A percentile compares a stretch with the other conserved stretches of the same genome.
These are phyloP conservation scores for Ectemnius lituratus DNA, from an alignment of 2,888 invertebrate genomes.

Conservation along the genomic window DNA sequence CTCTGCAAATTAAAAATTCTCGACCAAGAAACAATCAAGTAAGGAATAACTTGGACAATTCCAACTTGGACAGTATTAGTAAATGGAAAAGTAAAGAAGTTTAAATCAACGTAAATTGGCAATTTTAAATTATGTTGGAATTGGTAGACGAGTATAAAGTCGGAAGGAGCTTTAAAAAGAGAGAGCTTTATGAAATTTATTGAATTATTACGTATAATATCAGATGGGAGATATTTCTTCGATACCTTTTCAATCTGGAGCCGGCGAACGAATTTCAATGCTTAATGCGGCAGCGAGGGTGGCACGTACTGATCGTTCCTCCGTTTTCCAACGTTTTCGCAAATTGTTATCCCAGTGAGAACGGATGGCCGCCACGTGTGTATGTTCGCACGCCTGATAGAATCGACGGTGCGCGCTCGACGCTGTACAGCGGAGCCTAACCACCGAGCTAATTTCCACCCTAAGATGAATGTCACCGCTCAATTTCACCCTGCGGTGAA, in stretches of 20 bases:
- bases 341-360: conserved; percentile 35
- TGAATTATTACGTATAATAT: too few relatives aligned
- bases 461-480: conserved; percentile 22
- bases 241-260: too few relatives aligned
- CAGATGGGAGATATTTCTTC: conserved; percentile 3
- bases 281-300: conserved; percentile 25
- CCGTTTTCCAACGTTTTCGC: conserved; percentile 30
- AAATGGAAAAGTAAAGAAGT: too few relatives aligned
- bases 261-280: conserved; percentile 40
- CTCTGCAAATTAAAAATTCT: too few relatives aligned
- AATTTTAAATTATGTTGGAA: too few relatives aligned
- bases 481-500: background rate
- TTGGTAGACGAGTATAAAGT: too few relatives aligned
- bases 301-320: conserved; percentile 41
- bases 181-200: too few relatives aligned
- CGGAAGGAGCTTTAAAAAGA: too few relatives aligned
- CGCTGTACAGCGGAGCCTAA: conserved; percentile 8
- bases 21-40: too few relatives aligned
- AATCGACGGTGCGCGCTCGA: conserved; percentile 20
- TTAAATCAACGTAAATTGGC: too few relatives aligned
- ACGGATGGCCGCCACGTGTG: conserved; percentile 33
- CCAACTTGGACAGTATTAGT: too few relatives aligned
- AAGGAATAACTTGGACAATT: too few relatives aligned
- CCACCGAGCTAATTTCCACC: conserved; percentile 25
- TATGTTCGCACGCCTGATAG: conserved; percentile 23